phyloP scores from a whole-genome alignment of 2,797 vertebrate genomes.

The Steatocranus sp. region DNA sequence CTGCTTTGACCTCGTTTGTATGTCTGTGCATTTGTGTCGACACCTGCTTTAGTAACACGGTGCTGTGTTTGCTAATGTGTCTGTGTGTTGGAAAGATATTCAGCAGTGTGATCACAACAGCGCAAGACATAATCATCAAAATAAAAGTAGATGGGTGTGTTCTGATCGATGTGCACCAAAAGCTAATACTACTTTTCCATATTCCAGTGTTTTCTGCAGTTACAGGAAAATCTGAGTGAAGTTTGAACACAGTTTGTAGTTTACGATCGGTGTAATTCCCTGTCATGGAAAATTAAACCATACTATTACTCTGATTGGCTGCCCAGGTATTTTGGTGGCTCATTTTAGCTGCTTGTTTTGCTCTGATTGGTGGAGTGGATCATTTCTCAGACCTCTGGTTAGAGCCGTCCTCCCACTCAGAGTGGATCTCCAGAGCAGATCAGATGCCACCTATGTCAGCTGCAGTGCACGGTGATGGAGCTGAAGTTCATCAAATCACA shows the following conservation, averaged over 20 bases:
- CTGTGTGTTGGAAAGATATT: neutral
- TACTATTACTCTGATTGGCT: neutral
- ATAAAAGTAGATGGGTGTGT: neutral
- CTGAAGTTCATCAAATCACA: accelerated
- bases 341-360: neutral
- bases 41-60: neutral
- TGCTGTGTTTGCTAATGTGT: neutral
- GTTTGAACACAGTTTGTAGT: neutral
- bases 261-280: neutral
- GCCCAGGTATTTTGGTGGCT: accelerated
- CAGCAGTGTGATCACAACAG: neutral
- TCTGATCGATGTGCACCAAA: neutral
- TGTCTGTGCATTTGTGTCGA: neutral
- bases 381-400: neutral
- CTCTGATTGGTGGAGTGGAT: neutral
- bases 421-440: neutral
- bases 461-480: neutral
- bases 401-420: neutral
- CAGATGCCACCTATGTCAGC: neutral
- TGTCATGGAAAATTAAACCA: neutral
- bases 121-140: accelerated
- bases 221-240: neutral
- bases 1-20: neutral
- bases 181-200: neutral
- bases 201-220: neutral